phyloP scores from a whole-genome alignment of 2,113 vertebrate species.

The pig (Sus scrofa) region T2T-Sscrofa CM000820.6:72063501-72064000 shows the following conservation, averaged over 20 bases:
- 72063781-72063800: slow-evolving; percentile 45
- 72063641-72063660: neutral
- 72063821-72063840: neutral
- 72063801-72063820: neutral
- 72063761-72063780: neutral
- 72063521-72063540: neutral
- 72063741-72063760: neutral
- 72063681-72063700: neutral
- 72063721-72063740: neutral
- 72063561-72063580: slow-evolving; percentile 42
- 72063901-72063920: neutral
- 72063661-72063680: neutral
- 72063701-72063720: neutral
- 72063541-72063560: neutral
- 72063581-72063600: neutral
- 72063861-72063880: neutral
- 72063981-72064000: neutral
- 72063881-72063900: neutral
- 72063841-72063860: neutral
- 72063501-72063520: neutral
- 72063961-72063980: neutral
- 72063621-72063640: neutral
- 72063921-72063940: neutral
- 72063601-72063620: neutral
- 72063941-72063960: neutral